phyloP scores from a whole-genome alignment of 2,797 vertebrate genomes.

The Chelonia mydas region DNA sequence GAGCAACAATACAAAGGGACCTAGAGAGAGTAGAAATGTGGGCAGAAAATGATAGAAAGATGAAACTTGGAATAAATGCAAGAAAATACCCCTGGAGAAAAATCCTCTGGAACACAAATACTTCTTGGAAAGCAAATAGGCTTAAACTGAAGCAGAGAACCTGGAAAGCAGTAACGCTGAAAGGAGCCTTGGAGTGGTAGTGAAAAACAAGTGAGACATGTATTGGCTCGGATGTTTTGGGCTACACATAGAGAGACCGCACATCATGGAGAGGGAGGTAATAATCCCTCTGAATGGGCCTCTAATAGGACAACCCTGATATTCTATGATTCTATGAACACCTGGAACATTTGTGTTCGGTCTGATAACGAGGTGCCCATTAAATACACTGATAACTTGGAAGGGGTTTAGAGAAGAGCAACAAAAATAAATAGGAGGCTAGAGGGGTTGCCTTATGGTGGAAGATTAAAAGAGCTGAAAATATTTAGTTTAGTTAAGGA shows the following conservation, averaged over 20 bases:
- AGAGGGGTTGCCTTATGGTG: neutral
- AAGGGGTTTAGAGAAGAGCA: neutral
- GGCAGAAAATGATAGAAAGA: neutral
- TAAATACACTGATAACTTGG: neutral
- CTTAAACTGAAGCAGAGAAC: neutral
- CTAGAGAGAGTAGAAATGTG: neutral
- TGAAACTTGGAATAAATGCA: neutral
- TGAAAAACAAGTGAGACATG: neutral
- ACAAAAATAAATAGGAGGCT: neutral
- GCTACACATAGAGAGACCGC: neutral
- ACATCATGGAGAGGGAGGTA: neutral
- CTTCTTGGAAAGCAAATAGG: neutral
- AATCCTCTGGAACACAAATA: neutral
- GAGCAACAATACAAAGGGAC: neutral
- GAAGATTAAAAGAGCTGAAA: neutral
- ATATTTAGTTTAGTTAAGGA: neutral
- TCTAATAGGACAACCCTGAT: neutral
- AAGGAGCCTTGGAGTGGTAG: neutral
- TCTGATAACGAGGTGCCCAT: neutral
- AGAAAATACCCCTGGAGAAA: neutral
- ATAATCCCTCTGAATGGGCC: neutral
- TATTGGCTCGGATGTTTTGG: neutral
- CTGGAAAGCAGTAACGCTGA: neutral
- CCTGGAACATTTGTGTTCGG: neutral
- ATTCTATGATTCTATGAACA: no score